Base-by-base conservation (phyloP, 2,888 invertebrate species). In the Mimumesa dahlbomi region DNA sequence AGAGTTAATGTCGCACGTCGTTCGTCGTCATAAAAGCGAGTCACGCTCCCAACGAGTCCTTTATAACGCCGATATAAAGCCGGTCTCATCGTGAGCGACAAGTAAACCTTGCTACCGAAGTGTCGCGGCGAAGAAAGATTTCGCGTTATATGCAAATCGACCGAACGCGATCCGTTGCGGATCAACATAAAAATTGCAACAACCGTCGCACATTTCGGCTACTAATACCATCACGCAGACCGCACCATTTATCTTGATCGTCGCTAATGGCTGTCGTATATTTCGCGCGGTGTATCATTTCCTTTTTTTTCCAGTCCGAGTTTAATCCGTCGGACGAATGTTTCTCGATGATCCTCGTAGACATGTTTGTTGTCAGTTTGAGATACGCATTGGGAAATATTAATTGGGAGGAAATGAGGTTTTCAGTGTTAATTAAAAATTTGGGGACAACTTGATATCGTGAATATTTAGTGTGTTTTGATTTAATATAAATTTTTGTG, bases 151-250 rank as follows among this genome's bases (percentile, higher is more conserved):
- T 70, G 74, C 54, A 75, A 75, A 62, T 50, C 65, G 50, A 22
- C 43, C 53, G 38, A 74, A 65, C 54, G 43, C 52, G 57, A 74
- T 75, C 54, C 59, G 34, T 49, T 45, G 56, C 16, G 66, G 66
- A 66, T 75, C 70, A 75, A 54, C 66, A 71, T 66, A 66, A 75
- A 71, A 66, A 70, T 75, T 59, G 56, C 58, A 57, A 56, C 59
- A 66, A 67, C 31, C 19, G 31, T 22, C 42, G 13, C 29, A 29
- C 58, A 68, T 61, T 64, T 49, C 14, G 13, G n/a, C 18, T 6
- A 3, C 42, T 1, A 16, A 16, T 16, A 4, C 18, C 18, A 6
- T 3, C 11, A 11, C 18, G 7, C 19, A 16, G 38, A n/a, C 14
- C n/a, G 5, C 9, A n/a, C 38, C 13, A 29, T 29, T 29, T 29